Conservation (phyloP, 1,140 invertebrate species). For the Drosophila persimilis region DNA sequence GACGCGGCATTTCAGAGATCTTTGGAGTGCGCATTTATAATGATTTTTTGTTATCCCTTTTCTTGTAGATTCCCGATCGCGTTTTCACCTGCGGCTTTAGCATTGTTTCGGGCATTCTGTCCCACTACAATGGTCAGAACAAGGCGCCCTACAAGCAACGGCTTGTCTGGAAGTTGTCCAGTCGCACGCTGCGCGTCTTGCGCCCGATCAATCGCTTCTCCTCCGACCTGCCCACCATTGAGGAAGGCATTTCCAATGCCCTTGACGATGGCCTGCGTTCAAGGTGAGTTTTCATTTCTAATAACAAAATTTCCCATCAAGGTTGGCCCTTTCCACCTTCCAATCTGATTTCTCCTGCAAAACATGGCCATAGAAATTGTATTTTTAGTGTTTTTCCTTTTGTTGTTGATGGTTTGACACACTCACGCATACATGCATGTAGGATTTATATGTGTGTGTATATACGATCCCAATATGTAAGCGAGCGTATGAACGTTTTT, state of each 20-base stretch:
- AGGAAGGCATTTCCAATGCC: conserved; percentile 84
- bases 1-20: not conserved
- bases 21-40: not conserved
- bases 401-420: not conserved
- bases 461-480: conserved; percentile 44
- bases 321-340: not conserved
- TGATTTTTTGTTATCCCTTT: conserved; percentile 4
- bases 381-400: conserved; percentile 58
- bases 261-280: conserved; percentile 79
- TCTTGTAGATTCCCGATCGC: conserved; percentile 86
- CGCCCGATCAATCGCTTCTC: conserved; percentile 90
- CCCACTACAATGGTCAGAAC: conserved; percentile 88
- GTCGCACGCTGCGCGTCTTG: conserved; percentile 87
- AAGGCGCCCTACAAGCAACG: conserved; percentile 89
- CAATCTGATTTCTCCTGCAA: too few species aligned
- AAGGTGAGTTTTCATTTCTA: conserved; percentile 55
- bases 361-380: conserved; percentile 19
- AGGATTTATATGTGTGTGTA: not conserved
- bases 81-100: conserved; percentile 86
- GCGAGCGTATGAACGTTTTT: conserved; percentile 49
- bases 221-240: conserved; percentile 89
- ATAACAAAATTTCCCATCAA: not conserved
- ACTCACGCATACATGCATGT: conserved; percentile 7
- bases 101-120: conserved; percentile 86
- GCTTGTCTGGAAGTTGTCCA: conserved; percentile 88